A percentile compares a stretch with the other conserved stretches of the same genome.
Conservation (phyloP, 2,888 invertebrate species). For the Coelinius sp. region DNA sequence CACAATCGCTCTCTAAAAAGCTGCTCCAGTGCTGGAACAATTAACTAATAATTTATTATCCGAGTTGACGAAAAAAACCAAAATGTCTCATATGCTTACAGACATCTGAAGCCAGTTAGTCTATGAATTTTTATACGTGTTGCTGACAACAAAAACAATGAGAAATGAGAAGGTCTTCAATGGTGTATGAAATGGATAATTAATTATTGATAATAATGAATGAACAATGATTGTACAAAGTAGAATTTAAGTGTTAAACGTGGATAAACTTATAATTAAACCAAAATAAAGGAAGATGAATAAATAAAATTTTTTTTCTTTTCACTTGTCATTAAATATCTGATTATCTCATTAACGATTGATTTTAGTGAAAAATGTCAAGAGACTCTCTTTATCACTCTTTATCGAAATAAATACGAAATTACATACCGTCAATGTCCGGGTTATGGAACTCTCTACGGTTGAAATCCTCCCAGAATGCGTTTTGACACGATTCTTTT, state of each 20-base stretch:
- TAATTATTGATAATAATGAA: slow-evolving; percentile 47
- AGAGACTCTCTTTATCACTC: too few species aligned
- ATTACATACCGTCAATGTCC: too few species aligned
- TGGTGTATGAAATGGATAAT: slow-evolving; percentile 19
- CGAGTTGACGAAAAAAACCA: slow-evolving; percentile 31
- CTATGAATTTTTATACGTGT: slow-evolving; percentile 58
- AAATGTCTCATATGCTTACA: slow-evolving; percentile 62
- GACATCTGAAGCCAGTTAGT: slow-evolving; percentile 63
- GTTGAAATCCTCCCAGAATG: too few species aligned
- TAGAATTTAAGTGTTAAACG: slow-evolving; percentile 55
- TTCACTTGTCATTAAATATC: too few species aligned
- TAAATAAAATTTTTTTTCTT: not conserved
- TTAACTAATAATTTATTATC: slow-evolving; percentile 24
- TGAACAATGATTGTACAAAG: slow-evolving; percentile 57
- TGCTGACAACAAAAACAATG: slow-evolving; percentile 58
- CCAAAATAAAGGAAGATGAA: not conserved
- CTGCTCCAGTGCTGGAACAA: slow-evolving; percentile 22
- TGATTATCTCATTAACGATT: too few species aligned
- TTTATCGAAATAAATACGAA: too few species aligned
- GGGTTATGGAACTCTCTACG: too few species aligned
- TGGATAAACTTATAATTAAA: not conserved
- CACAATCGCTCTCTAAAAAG: not conserved
- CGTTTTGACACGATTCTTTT: too few species aligned
- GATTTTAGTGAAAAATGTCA: too few species aligned
- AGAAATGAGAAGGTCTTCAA: slow-evolving; percentile 5